phyloP scores from a whole-genome alignment of 1,140 invertebrate genomes.

The Euwallacea fornicatus region DNA sequence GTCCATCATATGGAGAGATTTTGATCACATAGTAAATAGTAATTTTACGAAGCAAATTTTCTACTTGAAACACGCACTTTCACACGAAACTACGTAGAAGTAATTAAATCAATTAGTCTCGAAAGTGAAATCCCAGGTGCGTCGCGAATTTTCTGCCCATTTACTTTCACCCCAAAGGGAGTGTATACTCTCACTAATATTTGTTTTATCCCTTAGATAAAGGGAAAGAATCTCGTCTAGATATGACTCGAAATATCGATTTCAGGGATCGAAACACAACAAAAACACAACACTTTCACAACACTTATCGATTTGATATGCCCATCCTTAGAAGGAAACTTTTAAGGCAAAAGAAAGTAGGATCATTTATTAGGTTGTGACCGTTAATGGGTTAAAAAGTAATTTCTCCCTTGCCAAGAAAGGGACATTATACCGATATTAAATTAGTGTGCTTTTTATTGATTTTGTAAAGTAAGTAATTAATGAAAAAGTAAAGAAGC shows the following conservation, averaged over 20 bases:
- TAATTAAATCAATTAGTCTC: conserved; percentile 27
- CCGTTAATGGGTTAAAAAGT: conserved; percentile 12
- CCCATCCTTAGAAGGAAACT: conserved; percentile 1
- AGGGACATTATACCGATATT: conserved; percentile 11
- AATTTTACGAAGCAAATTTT: no score
- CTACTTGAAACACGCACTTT: no score
- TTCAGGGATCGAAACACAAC: background rate
- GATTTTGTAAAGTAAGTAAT: conserved; percentile 16
- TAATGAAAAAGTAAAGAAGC: background rate
- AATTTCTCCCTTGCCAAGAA: conserved; percentile 3
- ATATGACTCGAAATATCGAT: background rate
- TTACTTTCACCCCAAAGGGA: conserved; percentile 16
- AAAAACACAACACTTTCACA: no score
- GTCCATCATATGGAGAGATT: no score
- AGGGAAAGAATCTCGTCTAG: background rate
- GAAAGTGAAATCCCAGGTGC: conserved; percentile 33
- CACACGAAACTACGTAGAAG: background rate
- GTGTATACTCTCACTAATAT: conserved; percentile 18
- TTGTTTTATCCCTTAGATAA: conserved; percentile 15
- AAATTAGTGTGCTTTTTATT: conserved; percentile 9
- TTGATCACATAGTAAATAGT: no score
- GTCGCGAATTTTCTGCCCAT: conserved; percentile 27
- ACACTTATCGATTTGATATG: no score
- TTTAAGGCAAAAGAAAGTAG: background rate
- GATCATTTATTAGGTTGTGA: conserved; percentile 7